phyloP scores from a whole-genome alignment of 2,797 vertebrate species.

The Chelon auratus region DNA sequence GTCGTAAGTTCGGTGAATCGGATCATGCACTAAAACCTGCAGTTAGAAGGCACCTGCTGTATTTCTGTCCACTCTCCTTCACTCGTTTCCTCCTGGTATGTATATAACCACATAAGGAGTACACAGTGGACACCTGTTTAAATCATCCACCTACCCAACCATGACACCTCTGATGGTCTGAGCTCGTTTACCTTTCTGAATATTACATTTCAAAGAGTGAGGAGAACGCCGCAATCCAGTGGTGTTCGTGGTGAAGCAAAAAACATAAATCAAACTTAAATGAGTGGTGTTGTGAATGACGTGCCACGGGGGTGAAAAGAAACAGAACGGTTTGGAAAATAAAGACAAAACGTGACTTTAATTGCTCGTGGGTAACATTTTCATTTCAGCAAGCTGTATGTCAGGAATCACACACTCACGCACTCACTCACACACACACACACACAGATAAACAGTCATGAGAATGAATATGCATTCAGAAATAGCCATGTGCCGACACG shows the following conservation, averaged over 20 bases:
- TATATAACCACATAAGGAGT: slow-evolving; percentile 27
- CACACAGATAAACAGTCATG: slow-evolving; percentile 54
- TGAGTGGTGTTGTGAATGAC: slow-evolving; percentile 9
- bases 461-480: slow-evolving; percentile 64
- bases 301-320: slow-evolving; percentile 31
- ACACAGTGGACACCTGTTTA: slow-evolving; percentile 1
- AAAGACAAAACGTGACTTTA: slow-evolving; percentile 78
- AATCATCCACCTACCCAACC: neutral
- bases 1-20: slow-evolving; percentile 40
- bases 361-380: slow-evolving; percentile 74
- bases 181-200: slow-evolving; percentile 16
- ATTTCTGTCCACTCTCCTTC: slow-evolving; percentile 45
- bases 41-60: slow-evolving; percentile 78
- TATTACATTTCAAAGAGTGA: slow-evolving; percentile 8
- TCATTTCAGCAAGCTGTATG: slow-evolving; percentile 62
- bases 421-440: slow-evolving; percentile 8
- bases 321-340: slow-evolving; percentile 58
- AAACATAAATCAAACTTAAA: neutral
- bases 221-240: slow-evolving; percentile 7
- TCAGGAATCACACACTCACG: slow-evolving; percentile 37
- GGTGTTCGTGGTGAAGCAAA: slow-evolving; percentile 11
- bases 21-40: slow-evolving; percentile 69
- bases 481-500: slow-evolving; percentile 66
- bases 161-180: slow-evolving; percentile 7
- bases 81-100: slow-evolving; percentile 28